phyloP scores from a whole-genome alignment of 2,888 invertebrate species.

The Neoascia interrupta region DNA sequence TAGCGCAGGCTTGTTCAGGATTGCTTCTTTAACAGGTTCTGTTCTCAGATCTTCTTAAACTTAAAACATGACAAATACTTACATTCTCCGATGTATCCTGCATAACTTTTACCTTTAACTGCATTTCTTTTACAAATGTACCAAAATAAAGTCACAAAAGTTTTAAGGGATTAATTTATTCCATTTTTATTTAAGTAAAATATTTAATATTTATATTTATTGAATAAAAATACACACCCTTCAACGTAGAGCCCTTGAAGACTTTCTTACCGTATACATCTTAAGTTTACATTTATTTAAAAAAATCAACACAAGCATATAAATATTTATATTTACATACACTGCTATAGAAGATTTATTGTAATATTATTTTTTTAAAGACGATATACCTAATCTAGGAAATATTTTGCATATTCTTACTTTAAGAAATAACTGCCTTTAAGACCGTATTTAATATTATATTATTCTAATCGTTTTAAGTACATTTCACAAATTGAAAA shows the following conservation, averaged over 20 bases:
- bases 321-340: slow-evolving; percentile 11
- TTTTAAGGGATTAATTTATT: neutral
- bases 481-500: slow-evolving; percentile 22
- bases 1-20: no score
- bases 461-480: slow-evolving; percentile 7
- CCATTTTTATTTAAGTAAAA: slow-evolving; percentile 16
- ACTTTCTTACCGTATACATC: slow-evolving; percentile 19
- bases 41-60: no score
- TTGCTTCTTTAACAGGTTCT: no score
- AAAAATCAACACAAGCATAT: slow-evolving; percentile 12
- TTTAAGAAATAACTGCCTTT: neutral
- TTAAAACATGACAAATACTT: no score
- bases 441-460: neutral
- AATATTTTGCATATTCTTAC: neutral
- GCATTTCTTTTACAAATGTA: neutral
- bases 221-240: slow-evolving; percentile 16
- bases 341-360: slow-evolving; percentile 1
- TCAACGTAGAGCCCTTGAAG: neutral
- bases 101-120: no score
- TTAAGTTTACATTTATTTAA: neutral
- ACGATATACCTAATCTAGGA: slow-evolving; percentile 59
- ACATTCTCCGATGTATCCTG: no score
- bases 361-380: neutral
- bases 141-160: neutral
- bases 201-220: slow-evolving; percentile 10